These are phyloP conservation scores for Tetragonula clypearis DNA, from an alignment of 1,140 invertebrate genomes.

Conservation along the genomic window DNA sequence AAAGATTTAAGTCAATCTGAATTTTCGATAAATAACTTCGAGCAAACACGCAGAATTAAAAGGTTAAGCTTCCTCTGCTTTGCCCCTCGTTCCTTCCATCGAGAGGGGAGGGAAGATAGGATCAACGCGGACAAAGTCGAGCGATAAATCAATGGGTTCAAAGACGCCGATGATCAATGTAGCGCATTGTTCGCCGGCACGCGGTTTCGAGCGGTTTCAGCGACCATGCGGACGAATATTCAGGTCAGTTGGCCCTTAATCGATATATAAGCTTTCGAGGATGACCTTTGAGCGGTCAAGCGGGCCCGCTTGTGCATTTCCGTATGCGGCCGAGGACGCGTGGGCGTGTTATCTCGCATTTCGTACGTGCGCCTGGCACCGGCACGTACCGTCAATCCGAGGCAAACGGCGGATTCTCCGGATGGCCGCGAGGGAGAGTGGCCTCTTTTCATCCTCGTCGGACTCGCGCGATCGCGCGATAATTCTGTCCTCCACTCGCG, in stretches of 20 bases:
- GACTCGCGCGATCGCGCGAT: constrained; percentile 42
- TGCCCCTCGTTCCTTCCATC: not conserved
- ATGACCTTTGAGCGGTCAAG: constrained; percentile 43
- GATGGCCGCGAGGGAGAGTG: constrained; percentile 33
- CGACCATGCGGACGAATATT: constrained; percentile 27
- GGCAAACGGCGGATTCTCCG: constrained; percentile 50
- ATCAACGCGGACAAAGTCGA: not conserved
- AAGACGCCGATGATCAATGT: not conserved
- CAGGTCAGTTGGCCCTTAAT: constrained; percentile 54
- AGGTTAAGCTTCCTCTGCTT: not conserved
- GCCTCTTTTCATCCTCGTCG: constrained; percentile 28
- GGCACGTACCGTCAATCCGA: constrained; percentile 59
- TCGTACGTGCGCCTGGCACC: constrained; percentile 62
- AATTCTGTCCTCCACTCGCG: constrained; percentile 26
- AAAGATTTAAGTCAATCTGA: no score
- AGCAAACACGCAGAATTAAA: no score
- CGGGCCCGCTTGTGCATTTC: constrained; percentile 33
- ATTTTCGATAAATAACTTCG: no score
- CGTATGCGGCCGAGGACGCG: constrained; percentile 50
- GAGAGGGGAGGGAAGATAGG: not conserved
- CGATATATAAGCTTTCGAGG: constrained; percentile 51
- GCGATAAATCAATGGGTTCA: not conserved
- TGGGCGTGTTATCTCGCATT: constrained; percentile 61
- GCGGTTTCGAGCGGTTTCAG: not conserved
- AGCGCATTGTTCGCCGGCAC: not conserved